Base-by-base conservation (phyloP, 2,113 vertebrate genomes). In the Neomonachus schauinslandi region DNA sequence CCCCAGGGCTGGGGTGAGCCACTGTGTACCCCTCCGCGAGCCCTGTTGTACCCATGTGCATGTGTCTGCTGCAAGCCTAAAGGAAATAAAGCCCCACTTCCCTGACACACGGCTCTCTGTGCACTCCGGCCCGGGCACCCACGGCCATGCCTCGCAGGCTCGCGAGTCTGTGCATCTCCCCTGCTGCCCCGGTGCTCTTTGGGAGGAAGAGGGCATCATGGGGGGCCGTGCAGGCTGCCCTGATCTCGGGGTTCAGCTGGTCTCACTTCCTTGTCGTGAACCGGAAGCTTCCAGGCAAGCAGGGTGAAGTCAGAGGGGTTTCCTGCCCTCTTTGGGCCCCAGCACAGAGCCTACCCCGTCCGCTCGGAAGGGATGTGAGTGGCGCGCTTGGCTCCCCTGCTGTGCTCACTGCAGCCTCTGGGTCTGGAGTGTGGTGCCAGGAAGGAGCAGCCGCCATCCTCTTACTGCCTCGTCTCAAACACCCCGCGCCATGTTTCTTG, bases 111-210 rank as follows among this genome's bases (percentile, higher is more conserved):
- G 7, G 31, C 39, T 22, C 19, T 46, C 16, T 46, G 42, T 77
- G 39, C 11, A 12, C 63, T 65, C 69, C 9, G n/a, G 5, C 33
- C 31, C 2, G 1, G 42, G 36, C 14, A 11, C 24, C 77, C 24
- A 22, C 4, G 4, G 33, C 11, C 5, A 0, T 0, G 16, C n/a
- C 7, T 49, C 7, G 53, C 0, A 4, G 77, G 33, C 59, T 16
- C 5, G 4, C 9, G 11, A 5, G 8, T 94, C 12, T 49, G 65
- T 21, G 4, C 26, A 2, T 1, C 16, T 42, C 53, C 1, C 0
- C 33, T 77, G 21, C 28, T 28, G 59, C 16, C 5, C 21, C 28
- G 10, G 9, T 4, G 9, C 42, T 28, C 7, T 7, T 51, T 21
- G 39, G 57, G 67, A n/a, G 6, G 36, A 74, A 6, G 86, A 10